Conservation (phyloP, 2,113 vertebrate genomes). For the Phycodurus eques region DNA sequence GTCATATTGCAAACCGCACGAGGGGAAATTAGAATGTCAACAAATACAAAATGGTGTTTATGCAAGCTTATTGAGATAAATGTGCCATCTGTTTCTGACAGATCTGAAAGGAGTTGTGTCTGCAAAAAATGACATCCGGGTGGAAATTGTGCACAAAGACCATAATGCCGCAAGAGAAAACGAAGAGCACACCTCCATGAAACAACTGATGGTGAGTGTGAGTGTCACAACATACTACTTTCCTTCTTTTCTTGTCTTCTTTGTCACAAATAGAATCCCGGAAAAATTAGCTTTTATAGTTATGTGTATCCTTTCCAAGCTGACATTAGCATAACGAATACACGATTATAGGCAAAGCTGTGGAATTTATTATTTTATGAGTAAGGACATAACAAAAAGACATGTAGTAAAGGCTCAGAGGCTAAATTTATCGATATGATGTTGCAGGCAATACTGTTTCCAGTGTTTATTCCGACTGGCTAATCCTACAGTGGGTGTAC, state of each 20-base stretch:
- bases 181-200: constrained; percentile 91
- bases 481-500: constrained; percentile 53
- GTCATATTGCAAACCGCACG: constrained; percentile 33
- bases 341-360: constrained; percentile 19
- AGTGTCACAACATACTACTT: constrained; percentile 56
- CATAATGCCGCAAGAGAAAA: constrained; percentile 84
- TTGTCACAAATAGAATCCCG: neutral
- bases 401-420: constrained; percentile 11
- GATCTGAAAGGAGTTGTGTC: constrained; percentile 96
- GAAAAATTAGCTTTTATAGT: neutral
- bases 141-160: constrained; percentile 98
- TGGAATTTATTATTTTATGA: constrained; percentile 28
- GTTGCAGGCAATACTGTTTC: constrained; percentile 34
- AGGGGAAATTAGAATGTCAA: constrained; percentile 41
- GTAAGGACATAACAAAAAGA: constrained; percentile 36
- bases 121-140: constrained; percentile 96
- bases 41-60: constrained; percentile 41
- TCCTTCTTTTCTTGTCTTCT: neutral
- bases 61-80: constrained; percentile 37
- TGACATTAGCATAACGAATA: constrained; percentile 43
- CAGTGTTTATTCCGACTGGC: constrained; percentile 42
- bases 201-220: constrained; percentile 95
- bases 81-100: constrained; percentile 57
- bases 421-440: constrained; percentile 57
- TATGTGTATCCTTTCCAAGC: constrained; percentile 21